These are phyloP conservation scores for Mustela nigripes DNA, from an alignment of 2,113 vertebrate genomes.

Conservation along the genomic window DNA sequence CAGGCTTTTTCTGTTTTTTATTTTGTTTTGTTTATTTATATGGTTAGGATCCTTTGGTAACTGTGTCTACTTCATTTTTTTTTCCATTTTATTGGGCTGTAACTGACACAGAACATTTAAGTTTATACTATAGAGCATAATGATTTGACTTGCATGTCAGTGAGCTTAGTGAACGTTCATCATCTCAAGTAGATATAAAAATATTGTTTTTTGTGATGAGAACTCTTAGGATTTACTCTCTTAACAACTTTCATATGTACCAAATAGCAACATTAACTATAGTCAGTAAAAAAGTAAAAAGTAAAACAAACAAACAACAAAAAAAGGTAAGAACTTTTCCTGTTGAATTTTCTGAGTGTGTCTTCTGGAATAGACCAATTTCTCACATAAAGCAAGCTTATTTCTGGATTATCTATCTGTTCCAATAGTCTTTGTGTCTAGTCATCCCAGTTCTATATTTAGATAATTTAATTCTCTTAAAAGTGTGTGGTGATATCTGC, in stretches of 20 bases:
- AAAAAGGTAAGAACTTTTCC: not conserved
- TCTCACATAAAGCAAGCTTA: not conserved
- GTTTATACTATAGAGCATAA: not conserved
- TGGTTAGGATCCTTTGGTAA: not conserved
- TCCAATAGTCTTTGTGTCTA: not conserved
- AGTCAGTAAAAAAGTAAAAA: not conserved
- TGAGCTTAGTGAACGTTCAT: not conserved
- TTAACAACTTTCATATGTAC: not conserved
- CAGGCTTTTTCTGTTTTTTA: not conserved
- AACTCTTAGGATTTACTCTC: not conserved
- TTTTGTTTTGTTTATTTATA: not conserved
- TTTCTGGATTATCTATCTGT: not conserved
- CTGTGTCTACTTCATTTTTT: not conserved
- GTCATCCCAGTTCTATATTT: not conserved
- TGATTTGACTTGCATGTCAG: not conserved
- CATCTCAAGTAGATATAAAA: not conserved
- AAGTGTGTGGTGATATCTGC: not conserved
- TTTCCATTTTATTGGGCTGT: not conserved
- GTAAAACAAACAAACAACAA: not conserved
- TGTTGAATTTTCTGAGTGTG: not conserved
- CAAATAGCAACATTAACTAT: not conserved
- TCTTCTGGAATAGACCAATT: not conserved
- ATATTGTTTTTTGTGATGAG: not conserved
- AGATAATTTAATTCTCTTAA: not conserved
- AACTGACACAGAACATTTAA: not conserved